These are phyloP conservation scores for Glaucomys volans DNA, from an alignment of 2,113 vertebrate species.

Conservation along the genomic window DNA sequence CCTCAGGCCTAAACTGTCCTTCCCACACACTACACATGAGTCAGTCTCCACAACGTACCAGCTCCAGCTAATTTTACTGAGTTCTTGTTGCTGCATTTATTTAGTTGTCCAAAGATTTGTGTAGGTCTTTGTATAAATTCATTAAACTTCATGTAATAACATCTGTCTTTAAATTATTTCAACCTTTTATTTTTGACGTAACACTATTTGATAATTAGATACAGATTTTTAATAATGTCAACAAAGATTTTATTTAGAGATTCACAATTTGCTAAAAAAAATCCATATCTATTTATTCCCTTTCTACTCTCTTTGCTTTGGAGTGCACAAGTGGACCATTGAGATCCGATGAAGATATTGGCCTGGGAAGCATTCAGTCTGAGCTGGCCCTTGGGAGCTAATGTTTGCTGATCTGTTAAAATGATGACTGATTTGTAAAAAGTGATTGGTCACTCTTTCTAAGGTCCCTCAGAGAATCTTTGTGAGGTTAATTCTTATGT, in stretches of 20 bases:
- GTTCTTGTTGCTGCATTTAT: background rate
- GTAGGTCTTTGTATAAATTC: background rate
- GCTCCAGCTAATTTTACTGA: background rate
- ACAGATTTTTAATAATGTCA: background rate
- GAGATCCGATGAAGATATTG: background rate
- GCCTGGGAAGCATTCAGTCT: background rate
- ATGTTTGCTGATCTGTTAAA: background rate
- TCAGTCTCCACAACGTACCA: no score
- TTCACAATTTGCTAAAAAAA: background rate
- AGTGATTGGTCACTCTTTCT: background rate
- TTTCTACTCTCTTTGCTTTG: background rate
- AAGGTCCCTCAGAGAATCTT: background rate
- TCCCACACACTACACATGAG: rapidly evolving
- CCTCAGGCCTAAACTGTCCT: background rate
- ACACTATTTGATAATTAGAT: background rate
- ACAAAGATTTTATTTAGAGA: background rate
- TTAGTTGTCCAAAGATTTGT: background rate
- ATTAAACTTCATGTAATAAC: background rate
- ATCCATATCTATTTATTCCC: background rate
- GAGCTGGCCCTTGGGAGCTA: background rate
- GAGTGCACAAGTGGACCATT: background rate
- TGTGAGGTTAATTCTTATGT: background rate
- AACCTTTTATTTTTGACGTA: background rate
- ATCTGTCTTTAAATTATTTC: background rate
- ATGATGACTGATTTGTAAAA: background rate